A percentile compares a stretch with the other conserved stretches of the same genome.
Conservation (phyloP, 1,140 invertebrate species). For the Macrobrachium nipponense region DNA sequence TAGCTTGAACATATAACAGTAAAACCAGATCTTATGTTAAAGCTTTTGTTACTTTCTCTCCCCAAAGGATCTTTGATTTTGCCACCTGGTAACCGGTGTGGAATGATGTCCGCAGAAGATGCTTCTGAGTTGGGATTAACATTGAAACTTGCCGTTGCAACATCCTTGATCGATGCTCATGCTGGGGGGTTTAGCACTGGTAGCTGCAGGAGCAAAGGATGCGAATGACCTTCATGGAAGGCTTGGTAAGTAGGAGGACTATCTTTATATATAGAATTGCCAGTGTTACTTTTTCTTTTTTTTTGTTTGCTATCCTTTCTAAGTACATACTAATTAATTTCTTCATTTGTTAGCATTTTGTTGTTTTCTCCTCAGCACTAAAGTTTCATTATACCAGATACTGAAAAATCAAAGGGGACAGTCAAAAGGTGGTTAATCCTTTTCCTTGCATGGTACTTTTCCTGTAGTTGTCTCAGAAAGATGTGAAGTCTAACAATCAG, state of each 20-base stretch:
- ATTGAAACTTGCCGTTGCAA: conserved; percentile 81
- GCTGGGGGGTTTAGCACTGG: conserved; percentile 88
- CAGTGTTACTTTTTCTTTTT: background rate
- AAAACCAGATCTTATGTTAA: no score
- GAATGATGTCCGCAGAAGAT: conserved; percentile 75
- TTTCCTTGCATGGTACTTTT: no score
- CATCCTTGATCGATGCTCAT: conserved; percentile 95
- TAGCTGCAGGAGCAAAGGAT: conserved; percentile 74
- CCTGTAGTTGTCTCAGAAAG: no score
- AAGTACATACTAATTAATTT: background rate
- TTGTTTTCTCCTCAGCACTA: no score
- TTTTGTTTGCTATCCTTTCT: background rate
- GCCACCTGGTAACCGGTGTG: conserved; percentile 81
- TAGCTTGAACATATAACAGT: no score
- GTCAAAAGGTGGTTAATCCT: no score
- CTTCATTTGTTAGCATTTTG: background rate
- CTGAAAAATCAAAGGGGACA: no score
- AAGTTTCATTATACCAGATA: no score
- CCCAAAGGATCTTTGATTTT: conserved; percentile 74
- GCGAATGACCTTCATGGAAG: conserved; percentile 22
- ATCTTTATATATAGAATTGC: background rate
- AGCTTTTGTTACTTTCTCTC: background rate
- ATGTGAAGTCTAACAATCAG: no score
- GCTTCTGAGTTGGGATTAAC: conserved; percentile 79
- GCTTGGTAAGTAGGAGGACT: conserved; percentile 1